Evolutionary conservation across 2,113 vertebrate genomes (phyloP).

Genomic region (Nothobranchius furzeri): DNA sequence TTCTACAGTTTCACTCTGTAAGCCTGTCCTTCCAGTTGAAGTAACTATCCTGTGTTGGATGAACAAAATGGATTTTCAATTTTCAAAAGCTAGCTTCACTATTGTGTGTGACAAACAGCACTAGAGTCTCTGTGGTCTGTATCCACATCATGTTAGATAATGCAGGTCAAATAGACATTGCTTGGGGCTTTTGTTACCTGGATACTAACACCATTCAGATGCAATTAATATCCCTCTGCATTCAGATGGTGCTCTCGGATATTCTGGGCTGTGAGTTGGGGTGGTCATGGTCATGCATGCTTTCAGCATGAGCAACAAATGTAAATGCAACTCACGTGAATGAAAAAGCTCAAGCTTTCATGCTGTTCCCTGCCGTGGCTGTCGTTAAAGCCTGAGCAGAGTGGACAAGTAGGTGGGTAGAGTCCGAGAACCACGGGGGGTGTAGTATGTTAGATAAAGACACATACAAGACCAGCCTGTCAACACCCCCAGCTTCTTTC

Average conservation of each 20-base stretch:
- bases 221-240: conserved; percentile 33
- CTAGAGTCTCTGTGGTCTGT: conserved; percentile 16
- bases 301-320: conserved; percentile 28
- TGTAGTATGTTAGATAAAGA: conserved; percentile 38
- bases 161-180: conserved; percentile 48
- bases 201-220: conserved; percentile 64
- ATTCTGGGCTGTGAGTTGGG: conserved; percentile 34
- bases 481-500: conserved; percentile 7
- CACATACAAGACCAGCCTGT: conserved; percentile 37
- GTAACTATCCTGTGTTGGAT: not conserved
- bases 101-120: conserved; percentile 9
- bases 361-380: conserved; percentile 35
- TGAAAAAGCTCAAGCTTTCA: conserved; percentile 16
- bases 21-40: not conserved
- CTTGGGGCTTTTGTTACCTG: conserved; percentile 71
- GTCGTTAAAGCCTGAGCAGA: conserved; percentile 21
- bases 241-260: conserved; percentile 62
- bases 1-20: conserved; percentile 2
- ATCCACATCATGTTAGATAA: conserved; percentile 24
- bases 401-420: conserved; percentile 39
- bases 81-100: too few relatives aligned
- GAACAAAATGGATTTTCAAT: not conserved
- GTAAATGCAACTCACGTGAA: conserved; percentile 41
- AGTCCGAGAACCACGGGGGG: conserved; percentile 40
- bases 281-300: conserved; percentile 50